phyloP scores from a whole-genome alignment of 1,140 invertebrate species.

The Drosophila setifemur region DNA sequence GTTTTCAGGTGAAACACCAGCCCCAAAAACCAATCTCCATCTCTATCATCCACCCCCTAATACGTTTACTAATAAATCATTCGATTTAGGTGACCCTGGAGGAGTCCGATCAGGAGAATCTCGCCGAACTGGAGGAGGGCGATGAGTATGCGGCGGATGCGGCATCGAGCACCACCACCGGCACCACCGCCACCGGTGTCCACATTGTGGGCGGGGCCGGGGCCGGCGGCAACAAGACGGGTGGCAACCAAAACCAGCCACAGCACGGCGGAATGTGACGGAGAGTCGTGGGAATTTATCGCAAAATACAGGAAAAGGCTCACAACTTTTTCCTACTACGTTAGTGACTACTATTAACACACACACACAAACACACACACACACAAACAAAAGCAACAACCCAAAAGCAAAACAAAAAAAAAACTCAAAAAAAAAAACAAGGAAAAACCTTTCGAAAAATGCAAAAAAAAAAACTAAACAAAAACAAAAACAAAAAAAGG shows the following conservation, averaged over 20 bases:
- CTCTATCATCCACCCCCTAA: no score
- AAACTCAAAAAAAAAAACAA: slow-evolving; percentile 31
- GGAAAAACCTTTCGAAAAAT: slow-evolving; percentile 31
- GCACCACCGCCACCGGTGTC: slow-evolving; percentile 50
- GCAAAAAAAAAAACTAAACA: slow-evolving; percentile 24
- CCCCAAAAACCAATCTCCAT: no score
- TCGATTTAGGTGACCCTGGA: slow-evolving; percentile 95
- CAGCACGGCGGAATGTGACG: slow-evolving; percentile 89
- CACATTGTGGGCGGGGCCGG: slow-evolving; percentile 53
- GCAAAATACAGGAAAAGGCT: slow-evolving; percentile 92
- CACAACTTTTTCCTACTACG: slow-evolving; percentile 83
- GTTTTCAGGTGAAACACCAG: slow-evolving; percentile 85
- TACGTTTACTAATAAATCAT: no score
- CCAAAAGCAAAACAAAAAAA: slow-evolving; percentile 39
- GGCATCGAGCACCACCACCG: slow-evolving; percentile 47
- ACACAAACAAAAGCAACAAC: slow-evolving; percentile 6
- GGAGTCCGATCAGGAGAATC: slow-evolving; percentile 87
- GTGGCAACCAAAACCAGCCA: slow-evolving; percentile 83
- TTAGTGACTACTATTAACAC: slow-evolving; percentile 78
- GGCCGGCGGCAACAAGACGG: slow-evolving; percentile 68
- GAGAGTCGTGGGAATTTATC: slow-evolving; percentile 92
- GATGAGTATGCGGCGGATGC: slow-evolving; percentile 84
- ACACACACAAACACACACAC: slow-evolving; percentile 15
- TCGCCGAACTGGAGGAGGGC: slow-evolving; percentile 85
- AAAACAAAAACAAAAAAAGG: slow-evolving; percentile 24